Percentiles rank a stretch among this genome's conserved stretches.
Conservation (phyloP, 2,888 invertebrate genomes). For the Dasypolia templi region DNA sequence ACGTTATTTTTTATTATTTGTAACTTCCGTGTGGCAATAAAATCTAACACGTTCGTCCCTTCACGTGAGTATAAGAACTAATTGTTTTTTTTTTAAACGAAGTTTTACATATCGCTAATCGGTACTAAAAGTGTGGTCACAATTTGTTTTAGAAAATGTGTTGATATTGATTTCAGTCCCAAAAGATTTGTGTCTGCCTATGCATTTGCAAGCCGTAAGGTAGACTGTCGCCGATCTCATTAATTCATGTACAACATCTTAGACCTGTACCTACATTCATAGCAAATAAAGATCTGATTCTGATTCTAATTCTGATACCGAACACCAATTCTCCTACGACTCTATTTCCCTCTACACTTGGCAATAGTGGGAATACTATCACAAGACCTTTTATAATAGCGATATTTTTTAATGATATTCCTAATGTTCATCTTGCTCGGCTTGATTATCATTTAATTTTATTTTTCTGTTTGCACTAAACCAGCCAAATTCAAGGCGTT, state of each 20-base stretch:
- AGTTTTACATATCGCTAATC: neutral
- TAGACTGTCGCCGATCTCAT: too few relatives aligned
- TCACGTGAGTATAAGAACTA: neutral
- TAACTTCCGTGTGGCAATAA: too few relatives aligned
- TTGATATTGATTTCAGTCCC: neutral
- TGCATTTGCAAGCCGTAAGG: too few relatives aligned
- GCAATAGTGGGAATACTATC: neutral
- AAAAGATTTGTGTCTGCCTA: neutral
- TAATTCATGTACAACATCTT: too few relatives aligned
- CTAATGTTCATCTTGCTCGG: too few relatives aligned
- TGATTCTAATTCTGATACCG: too few relatives aligned
- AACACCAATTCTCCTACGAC: neutral
- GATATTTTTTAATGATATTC: neutral
- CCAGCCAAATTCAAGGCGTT: too few relatives aligned
- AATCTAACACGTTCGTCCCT: too few relatives aligned
- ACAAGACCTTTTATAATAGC: neutral
- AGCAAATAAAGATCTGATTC: too few relatives aligned
- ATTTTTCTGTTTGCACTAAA: too few relatives aligned
- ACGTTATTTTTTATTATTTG: neutral
- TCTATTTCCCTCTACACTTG: neutral
- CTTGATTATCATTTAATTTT: too few relatives aligned
- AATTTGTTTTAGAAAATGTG: neutral
- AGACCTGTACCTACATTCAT: too few relatives aligned
- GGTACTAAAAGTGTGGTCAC: neutral
- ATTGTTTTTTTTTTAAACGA: neutral